Evolutionary conservation across 2,797 vertebrate species (phyloP), one percentile per base, ranked within the genome.

Genomic region (Sebastes reedi): DNA sequence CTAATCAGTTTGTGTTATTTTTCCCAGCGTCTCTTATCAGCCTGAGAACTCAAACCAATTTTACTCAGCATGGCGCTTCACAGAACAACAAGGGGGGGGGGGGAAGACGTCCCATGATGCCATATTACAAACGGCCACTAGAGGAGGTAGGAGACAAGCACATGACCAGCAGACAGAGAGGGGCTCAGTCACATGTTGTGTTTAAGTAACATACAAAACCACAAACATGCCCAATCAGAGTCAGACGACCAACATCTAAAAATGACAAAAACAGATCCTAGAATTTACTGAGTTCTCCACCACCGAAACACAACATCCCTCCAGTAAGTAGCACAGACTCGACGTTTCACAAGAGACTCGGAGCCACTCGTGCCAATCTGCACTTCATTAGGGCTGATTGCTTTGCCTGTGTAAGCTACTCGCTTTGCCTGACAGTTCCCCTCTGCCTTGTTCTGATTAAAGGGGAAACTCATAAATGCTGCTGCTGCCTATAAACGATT

Each of bases 301-400:
- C 65, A 24, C 66, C 77, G 75, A 77, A 75, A 80, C 20, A 7
- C 30, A 67, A 50, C 61, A 59, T 68, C 27, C 29, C 34, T 72
- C 34, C 30, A 64, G 65, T 52, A 55, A 85, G 81, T 50, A 58
- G 69, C 67, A 67, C 75, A 67, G 75, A 79, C 54, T 39, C 29
- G 64, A 50, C 69, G 66, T 87, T 87, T 87, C 69, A 77, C 77
- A 78, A 72, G 65, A 80, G 64, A 60, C 77, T 67, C 67, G 0
- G 58, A 77, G 73, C 73, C 86, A 12, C 80, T 79, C 10, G 81
- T 87, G 83, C 86, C 88, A 91, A 60, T 87, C 87, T 95, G 94
- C 84, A 76, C 89, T 93, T 94, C 83, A 95, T 95, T 95, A 94
- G 66, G 66, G 61, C 81, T 88, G 89, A 91, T 91, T 92, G 90